These are phyloP conservation scores for Coregonus ussuriensis DNA, from an alignment of 2,797 vertebrate species.

Conservation along the genomic window DNA sequence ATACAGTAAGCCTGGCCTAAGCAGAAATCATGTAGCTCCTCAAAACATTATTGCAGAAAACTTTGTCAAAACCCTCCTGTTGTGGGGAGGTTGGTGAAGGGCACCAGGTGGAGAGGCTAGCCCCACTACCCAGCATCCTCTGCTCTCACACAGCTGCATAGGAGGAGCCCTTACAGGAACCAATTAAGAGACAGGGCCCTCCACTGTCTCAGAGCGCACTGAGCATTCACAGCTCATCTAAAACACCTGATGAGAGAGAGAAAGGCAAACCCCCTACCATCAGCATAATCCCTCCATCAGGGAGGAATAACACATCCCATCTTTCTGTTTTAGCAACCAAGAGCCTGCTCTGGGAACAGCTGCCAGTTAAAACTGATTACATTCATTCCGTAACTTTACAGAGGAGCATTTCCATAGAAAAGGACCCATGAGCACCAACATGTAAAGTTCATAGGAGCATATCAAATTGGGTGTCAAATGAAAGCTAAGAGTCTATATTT, in stretches of 20 bases:
- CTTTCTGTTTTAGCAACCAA: not conserved
- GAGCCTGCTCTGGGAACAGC: not conserved
- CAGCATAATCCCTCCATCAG: conserved; percentile 4
- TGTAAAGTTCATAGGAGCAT: too few relatives aligned
- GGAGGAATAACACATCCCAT: conserved; percentile 20
- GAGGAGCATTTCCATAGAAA: not conserved
- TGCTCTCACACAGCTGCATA: not conserved
- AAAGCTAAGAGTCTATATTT: too few relatives aligned
- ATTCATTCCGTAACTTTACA: not conserved
- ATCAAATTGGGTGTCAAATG: too few relatives aligned
- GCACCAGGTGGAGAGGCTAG: not conserved
- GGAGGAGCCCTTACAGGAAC: not conserved
- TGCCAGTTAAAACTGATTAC: not conserved
- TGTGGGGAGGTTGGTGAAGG: too few relatives aligned
- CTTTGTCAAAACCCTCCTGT: too few relatives aligned
- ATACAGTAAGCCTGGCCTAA: too few relatives aligned
- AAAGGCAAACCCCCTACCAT: not conserved
- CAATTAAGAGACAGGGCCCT: not conserved
- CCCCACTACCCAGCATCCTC: not conserved
- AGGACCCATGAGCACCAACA: too few relatives aligned
- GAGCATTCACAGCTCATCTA: not conserved
- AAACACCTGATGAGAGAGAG: not conserved
- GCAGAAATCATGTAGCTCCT: too few relatives aligned
- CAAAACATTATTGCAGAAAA: too few relatives aligned
- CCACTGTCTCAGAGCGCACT: not conserved